Evolutionary conservation across 2,113 vertebrate species (phyloP).

Genomic region (Podarcis raffonei): DNA sequence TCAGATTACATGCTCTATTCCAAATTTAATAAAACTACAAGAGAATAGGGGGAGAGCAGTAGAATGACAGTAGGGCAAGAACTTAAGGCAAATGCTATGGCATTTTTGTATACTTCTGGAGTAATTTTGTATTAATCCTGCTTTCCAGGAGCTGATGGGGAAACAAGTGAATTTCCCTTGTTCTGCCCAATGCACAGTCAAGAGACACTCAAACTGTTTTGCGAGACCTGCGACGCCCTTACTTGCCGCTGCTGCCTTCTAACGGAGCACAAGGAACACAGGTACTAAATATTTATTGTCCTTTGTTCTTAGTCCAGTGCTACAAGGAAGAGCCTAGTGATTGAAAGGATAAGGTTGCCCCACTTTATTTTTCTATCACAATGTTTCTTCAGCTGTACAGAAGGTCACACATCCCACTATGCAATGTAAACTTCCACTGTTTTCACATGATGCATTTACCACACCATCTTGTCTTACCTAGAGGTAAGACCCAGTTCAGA

Average conservation of each 20-base stretch:
- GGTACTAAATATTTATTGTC: slow-evolving; percentile 54
- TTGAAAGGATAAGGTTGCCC: accelerated
- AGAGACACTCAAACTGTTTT: slow-evolving; percentile 78
- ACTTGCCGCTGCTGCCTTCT: slow-evolving; percentile 76
- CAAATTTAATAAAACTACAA: neutral
- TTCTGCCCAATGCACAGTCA: slow-evolving; percentile 73
- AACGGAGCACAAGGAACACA: slow-evolving; percentile 80
- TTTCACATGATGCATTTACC: no score
- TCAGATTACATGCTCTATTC: neutral
- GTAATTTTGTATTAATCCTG: slow-evolving; percentile 28
- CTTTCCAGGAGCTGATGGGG: slow-evolving; percentile 65
- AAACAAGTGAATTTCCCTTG: slow-evolving; percentile 48
- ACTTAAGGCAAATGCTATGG: no score
- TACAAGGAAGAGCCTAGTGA: neutral
- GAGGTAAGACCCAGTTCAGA: no score
- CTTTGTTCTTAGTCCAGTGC: neutral
- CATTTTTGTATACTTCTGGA: neutral
- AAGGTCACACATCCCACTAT: neutral
- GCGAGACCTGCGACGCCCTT: slow-evolving; percentile 80
- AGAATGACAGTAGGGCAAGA: neutral
- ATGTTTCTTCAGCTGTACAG: neutral
- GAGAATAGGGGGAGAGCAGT: neutral
- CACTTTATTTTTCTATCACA: neutral
- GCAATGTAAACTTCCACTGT: accelerated
- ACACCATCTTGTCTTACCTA: neutral